These are phyloP conservation scores for Luscinia megarhynchos DNA, from an alignment of 2,797 vertebrate species.

Conservation along the genomic window DNA sequence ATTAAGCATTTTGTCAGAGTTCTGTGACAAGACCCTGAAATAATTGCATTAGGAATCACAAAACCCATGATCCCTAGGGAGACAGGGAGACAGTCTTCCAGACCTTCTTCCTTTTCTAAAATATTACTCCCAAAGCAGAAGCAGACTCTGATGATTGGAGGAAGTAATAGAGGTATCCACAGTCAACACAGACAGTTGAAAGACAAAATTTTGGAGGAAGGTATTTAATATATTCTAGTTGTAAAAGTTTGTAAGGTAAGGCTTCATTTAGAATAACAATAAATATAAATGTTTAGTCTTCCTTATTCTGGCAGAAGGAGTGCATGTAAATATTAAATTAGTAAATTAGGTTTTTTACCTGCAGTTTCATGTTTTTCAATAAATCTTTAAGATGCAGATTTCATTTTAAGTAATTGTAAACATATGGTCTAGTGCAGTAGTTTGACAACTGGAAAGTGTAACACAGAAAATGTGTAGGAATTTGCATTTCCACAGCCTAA, in stretches of 20 bases:
- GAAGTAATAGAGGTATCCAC: not conserved
- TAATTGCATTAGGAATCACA: not conserved
- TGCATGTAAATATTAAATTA: not conserved
- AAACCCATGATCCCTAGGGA: not conserved
- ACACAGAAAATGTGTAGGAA: not conserved
- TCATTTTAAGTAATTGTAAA: not conserved
- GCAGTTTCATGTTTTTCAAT: not conserved
- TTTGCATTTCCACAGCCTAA: slow-evolving; percentile 17
- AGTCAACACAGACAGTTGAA: not conserved
- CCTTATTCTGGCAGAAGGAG: not conserved
- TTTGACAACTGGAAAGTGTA: not conserved
- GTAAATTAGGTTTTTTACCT: not conserved
- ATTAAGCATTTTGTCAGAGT: not conserved
- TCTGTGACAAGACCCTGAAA: not conserved
- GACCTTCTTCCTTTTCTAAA: not conserved
- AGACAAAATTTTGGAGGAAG: not conserved
- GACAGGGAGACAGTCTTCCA: not conserved
- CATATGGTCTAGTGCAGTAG: not conserved
- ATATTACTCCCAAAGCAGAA: not conserved
- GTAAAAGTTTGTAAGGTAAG: not conserved
- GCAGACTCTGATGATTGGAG: not conserved
- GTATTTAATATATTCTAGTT: not conserved
- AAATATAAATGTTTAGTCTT: not conserved
- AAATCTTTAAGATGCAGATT: not conserved
- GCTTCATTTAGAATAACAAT: not conserved